Evolutionary conservation across 35 echinoderm and acorn worm genomes (phyloP).

Genomic region (Heliocidaris tuberculata): DNA sequence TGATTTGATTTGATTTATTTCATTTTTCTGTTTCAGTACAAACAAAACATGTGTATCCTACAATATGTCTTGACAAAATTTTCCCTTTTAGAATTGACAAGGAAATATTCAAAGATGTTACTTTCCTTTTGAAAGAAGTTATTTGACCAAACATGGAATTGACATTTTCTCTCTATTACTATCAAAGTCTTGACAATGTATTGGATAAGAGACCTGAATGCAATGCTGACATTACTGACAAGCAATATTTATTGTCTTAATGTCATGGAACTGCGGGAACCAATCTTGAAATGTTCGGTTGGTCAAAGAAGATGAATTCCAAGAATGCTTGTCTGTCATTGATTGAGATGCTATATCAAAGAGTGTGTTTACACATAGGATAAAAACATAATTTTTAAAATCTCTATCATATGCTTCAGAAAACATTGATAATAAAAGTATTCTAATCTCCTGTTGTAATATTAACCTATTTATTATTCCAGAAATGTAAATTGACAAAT

Average conservation of each 20-base stretch:
- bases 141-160: neutral
- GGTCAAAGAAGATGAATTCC: constrained; percentile 3
- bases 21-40: no score
- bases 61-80: no score
- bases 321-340: neutral
- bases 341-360: neutral
- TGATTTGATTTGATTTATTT: no score
- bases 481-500: neutral
- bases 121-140: neutral
- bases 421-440: neutral
- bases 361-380: neutral
- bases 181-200: neutral
- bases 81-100: neutral
- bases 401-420: neutral
- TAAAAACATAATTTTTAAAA: neutral
- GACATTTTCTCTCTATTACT: neutral
- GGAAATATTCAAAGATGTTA: neutral
- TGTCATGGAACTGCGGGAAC: constrained; percentile 1
- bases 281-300: neutral
- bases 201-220: neutral
- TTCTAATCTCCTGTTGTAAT: neutral
- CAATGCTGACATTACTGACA: neutral
- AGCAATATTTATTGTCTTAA: neutral
- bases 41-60: no score
- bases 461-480: neutral